Evolutionary conservation across 2,888 invertebrate species (phyloP).

Genomic region (Melieria omissa): DNA sequence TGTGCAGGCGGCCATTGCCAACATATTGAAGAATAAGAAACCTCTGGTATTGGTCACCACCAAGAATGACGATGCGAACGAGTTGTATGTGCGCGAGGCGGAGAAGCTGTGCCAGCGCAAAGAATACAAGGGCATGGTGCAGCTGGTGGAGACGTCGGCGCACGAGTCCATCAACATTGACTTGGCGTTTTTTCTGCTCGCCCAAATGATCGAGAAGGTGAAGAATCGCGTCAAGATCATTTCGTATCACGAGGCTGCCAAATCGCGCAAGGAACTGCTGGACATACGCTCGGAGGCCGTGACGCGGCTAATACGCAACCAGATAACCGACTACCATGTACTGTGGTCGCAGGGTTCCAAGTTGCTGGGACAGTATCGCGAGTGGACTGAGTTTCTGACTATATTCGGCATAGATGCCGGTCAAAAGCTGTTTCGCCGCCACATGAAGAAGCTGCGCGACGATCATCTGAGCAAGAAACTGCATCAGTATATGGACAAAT

Average conservation of each 20-base stretch:
- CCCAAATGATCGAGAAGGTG: constrained; percentile 91
- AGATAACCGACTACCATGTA: constrained; percentile 84
- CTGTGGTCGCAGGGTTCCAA: constrained; percentile 89
- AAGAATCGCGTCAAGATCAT: constrained; percentile 76
- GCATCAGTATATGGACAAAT: constrained; percentile 79
- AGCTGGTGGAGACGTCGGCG: constrained; percentile 93
- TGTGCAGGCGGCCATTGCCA: constrained; percentile 84
- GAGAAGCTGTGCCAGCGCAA: constrained; percentile 88
- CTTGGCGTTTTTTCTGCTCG: constrained; percentile 87
- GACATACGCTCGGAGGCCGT: constrained; percentile 93
- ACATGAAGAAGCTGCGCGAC: constrained; percentile 83
- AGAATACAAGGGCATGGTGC: constrained; percentile 90
- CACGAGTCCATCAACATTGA: constrained; percentile 97
- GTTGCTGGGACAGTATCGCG: constrained; percentile 86
- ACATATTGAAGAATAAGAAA: constrained; percentile 91
- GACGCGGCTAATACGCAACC: constrained; percentile 84
- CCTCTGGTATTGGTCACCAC: constrained; percentile 95
- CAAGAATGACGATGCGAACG: constrained; percentile 94
- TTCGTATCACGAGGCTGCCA: constrained; percentile 85
- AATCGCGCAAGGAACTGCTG: constrained; percentile 86
- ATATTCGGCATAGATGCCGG: constrained; percentile 89
- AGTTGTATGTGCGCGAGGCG: constrained; percentile 87
- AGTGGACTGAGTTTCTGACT: constrained; percentile 89
- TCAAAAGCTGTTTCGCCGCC: constrained; percentile 79
- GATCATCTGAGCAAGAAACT: constrained; percentile 82